Conservation (phyloP, 2,888 invertebrate species). For the Druceiella hillmani region DNA sequence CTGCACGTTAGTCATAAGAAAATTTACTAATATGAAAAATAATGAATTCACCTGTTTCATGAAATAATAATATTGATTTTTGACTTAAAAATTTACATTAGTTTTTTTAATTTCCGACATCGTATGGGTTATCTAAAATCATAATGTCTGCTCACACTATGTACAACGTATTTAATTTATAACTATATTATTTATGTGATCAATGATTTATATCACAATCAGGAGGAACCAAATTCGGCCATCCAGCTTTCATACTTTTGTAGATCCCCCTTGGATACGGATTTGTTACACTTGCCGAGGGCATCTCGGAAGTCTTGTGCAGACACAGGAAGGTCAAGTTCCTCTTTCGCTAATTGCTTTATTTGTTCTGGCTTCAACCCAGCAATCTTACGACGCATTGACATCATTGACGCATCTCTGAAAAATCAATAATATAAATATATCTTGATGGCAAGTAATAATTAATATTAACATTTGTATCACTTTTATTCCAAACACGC, state of each 20-base stretch:
- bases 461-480: not conserved
- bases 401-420: constrained; percentile 99
- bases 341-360: constrained; percentile 88
- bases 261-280: constrained; percentile 90
- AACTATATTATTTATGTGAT: too few relatives aligned
- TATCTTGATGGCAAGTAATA: not conserved
- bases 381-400: constrained; percentile 91
- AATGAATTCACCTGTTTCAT: too few relatives aligned
- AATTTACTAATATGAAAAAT: too few relatives aligned
- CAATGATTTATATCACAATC: constrained; percentile 55
- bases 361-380: constrained; percentile 94
- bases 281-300: constrained; percentile 92
- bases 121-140: too few relatives aligned
- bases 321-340: constrained; percentile 91
- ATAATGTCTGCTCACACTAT: too few relatives aligned
- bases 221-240: constrained; percentile 92
- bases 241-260: constrained; percentile 97
- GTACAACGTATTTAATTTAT: too few relatives aligned
- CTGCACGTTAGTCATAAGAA: too few relatives aligned
- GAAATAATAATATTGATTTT: too few relatives aligned
- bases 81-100: too few relatives aligned
- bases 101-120: too few relatives aligned
- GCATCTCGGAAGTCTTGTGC: constrained; percentile 89
- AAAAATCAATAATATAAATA: constrained; percentile 21
- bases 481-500: too few relatives aligned